Conservation (phyloP, 2,113 vertebrate species). For the Crotalus horridus region DNA sequence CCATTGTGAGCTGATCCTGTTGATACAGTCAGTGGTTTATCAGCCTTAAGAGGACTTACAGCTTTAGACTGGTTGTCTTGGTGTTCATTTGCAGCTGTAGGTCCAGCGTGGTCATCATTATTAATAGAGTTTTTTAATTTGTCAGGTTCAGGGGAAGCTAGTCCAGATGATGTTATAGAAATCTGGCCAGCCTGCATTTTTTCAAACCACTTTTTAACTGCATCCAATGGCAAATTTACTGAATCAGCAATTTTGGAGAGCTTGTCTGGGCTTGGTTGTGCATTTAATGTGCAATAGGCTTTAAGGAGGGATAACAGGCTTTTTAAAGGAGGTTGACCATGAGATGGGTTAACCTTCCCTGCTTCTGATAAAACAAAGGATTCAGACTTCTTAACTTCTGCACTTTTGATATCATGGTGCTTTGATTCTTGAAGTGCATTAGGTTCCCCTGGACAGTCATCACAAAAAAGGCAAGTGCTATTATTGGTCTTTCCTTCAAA, state of each 20-base stretch:
- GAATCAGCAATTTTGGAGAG: slow-evolving; percentile 95
- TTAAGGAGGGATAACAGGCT: slow-evolving; percentile 94
- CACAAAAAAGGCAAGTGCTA: slow-evolving; percentile 86
- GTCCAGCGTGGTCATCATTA: slow-evolving; percentile 45
- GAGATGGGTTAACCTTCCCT: slow-evolving; percentile 77
- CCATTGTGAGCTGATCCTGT: slow-evolving; percentile 63
- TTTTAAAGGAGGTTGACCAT: slow-evolving; percentile 86
- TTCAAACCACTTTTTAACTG: slow-evolving; percentile 96
- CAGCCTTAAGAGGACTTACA: slow-evolving; percentile 49
- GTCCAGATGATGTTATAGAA: slow-evolving; percentile 79
- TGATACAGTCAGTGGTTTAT: slow-evolving; percentile 58
- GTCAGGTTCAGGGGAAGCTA: slow-evolving; percentile 79
- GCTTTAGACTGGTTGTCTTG: slow-evolving; percentile 56
- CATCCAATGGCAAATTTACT: slow-evolving; percentile 86
- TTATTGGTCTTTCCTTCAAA: slow-evolving; percentile 72
- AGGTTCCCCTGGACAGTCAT: slow-evolving; percentile 83
- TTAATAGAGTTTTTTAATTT: slow-evolving; percentile 47
- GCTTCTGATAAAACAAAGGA: slow-evolving; percentile 71
- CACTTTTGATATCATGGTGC: slow-evolving; percentile 84
- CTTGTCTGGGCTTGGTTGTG: slow-evolving; percentile 90
- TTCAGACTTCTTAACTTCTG: slow-evolving; percentile 74
- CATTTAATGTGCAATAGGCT: slow-evolving; percentile 94
- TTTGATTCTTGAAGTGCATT: slow-evolving; percentile 87
- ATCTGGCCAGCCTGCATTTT: slow-evolving; percentile 96
- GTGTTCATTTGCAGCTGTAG: slow-evolving; percentile 44